phyloP scores from a whole-genome alignment of 2,888 invertebrate species.

The Anticlea derivata region DNA sequence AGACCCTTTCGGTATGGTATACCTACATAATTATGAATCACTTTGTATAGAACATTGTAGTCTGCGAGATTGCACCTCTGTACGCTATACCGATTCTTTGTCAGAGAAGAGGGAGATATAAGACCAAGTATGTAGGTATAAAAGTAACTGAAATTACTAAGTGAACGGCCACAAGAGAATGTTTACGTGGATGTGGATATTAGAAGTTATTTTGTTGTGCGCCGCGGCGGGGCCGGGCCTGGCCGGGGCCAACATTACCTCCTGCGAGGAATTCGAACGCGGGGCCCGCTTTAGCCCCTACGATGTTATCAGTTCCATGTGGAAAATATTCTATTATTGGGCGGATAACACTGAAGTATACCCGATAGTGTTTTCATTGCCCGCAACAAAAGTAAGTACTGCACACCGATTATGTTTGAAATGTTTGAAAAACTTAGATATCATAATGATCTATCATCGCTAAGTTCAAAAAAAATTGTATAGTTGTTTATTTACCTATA shows the following conservation, averaged over 20 bases:
- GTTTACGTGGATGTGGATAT: conserved; percentile 60
- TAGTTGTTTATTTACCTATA: no score
- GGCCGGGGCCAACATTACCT: conserved; percentile 44
- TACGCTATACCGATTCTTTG: conserved; percentile 48
- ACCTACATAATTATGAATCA: no score
- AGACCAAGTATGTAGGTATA: conserved; percentile 40
- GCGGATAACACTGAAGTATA: conserved; percentile 58
- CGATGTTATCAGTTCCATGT: conserved; percentile 57
- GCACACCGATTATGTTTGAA: no score
- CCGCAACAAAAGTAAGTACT: conserved; percentile 56
- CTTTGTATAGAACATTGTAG: no score
- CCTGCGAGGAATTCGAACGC: conserved; percentile 67
- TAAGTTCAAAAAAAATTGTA: no score
- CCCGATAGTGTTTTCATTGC: conserved; percentile 61
- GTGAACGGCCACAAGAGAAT: conserved; percentile 55
- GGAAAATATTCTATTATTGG: conserved; percentile 75
- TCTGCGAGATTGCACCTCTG: no score
- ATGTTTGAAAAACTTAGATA: no score
- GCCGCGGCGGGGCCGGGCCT: conserved; percentile 30
- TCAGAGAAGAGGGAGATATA: conserved; percentile 47
- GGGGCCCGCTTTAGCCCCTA: conserved; percentile 61
- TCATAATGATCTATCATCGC: no score
- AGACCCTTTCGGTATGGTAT: no score
- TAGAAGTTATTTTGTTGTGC: conserved; percentile 55
- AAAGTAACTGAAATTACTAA: conserved; percentile 56